These are phyloP conservation scores for Netelia virgata DNA, from an alignment of 2,888 invertebrate genomes.

Conservation along the genomic window DNA sequence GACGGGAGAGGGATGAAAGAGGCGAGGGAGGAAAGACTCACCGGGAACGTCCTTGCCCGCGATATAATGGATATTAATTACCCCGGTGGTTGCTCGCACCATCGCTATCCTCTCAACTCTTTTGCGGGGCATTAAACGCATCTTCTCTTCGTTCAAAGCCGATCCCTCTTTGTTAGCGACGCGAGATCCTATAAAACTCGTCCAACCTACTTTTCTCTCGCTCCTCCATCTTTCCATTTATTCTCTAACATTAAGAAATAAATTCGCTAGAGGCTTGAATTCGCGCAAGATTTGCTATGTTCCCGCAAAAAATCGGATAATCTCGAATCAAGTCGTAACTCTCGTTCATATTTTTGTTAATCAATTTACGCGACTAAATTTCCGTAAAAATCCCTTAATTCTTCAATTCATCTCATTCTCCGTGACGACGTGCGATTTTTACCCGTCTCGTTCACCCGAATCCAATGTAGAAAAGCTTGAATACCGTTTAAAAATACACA, in stretches of 20 bases:
- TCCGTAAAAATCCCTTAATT: not conserved
- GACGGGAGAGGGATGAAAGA: conserved; percentile 17
- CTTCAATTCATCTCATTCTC: not conserved
- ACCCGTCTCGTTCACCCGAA: conserved; percentile 75
- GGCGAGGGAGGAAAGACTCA: conserved; percentile 16
- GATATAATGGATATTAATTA: conserved; percentile 85
- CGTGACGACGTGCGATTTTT: not conserved
- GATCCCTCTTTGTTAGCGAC: conserved; percentile 84
- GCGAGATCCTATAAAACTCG: conserved; percentile 72
- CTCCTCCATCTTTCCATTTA: not conserved
- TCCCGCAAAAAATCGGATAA: no score
- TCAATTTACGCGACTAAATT: conserved; percentile 13
- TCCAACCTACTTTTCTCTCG: conserved; percentile 3
- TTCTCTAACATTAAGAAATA: not conserved
- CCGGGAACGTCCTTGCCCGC: conserved; percentile 64
- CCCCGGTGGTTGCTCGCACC: conserved; percentile 74
- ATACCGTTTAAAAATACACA: not conserved
- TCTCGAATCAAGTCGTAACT: no score
- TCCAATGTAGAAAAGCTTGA: conserved; percentile 20
- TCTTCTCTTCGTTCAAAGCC: conserved; percentile 78
- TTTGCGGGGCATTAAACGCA: conserved; percentile 80
- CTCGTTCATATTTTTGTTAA: not conserved
- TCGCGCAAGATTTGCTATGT: no score
- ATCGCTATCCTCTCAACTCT: not conserved
- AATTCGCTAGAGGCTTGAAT: no score